Evolutionary conservation across 2,113 vertebrate species (phyloP).

Genomic region (Synodontis membranacea): DNA sequence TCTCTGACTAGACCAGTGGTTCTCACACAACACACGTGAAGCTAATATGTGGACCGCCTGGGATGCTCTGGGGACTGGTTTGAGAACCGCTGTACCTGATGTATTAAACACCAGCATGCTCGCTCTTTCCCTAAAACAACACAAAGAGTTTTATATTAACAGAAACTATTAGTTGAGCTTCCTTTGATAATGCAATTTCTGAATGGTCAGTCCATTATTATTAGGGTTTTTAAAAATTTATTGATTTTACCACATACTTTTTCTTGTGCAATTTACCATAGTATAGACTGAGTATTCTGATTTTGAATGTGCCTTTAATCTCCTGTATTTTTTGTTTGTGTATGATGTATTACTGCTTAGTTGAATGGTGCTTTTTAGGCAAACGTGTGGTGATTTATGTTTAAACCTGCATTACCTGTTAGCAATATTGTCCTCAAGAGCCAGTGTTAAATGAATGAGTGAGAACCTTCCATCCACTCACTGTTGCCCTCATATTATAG

Average conservation of each 20-base stretch:
- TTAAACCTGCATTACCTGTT: background rate
- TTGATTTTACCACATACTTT: background rate
- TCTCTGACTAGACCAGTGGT: background rate
- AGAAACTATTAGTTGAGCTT: background rate
- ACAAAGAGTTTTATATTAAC: background rate
- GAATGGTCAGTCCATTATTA: background rate
- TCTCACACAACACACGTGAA: background rate
- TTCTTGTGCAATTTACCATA: background rate
- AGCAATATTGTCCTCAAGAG: background rate
- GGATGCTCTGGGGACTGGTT: background rate
- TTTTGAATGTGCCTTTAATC: too few species aligned
- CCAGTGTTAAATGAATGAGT: background rate
- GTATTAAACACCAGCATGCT: background rate
- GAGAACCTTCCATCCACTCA: background rate
- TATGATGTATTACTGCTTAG: background rate
- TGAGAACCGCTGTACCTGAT: background rate
- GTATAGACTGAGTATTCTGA: too few species aligned
- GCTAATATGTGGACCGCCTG: background rate
- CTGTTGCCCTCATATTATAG: background rate
- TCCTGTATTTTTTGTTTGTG: too few species aligned
- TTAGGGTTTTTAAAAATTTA: background rate
- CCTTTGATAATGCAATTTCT: background rate
- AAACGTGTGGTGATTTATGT: background rate
- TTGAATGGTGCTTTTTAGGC: background rate
- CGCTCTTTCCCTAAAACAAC: background rate